Percentiles rank a stretch among this genome's conserved stretches.
phyloP scores from a whole-genome alignment of 2,888 invertebrate genomes.

The Tipula confusa region DNA sequence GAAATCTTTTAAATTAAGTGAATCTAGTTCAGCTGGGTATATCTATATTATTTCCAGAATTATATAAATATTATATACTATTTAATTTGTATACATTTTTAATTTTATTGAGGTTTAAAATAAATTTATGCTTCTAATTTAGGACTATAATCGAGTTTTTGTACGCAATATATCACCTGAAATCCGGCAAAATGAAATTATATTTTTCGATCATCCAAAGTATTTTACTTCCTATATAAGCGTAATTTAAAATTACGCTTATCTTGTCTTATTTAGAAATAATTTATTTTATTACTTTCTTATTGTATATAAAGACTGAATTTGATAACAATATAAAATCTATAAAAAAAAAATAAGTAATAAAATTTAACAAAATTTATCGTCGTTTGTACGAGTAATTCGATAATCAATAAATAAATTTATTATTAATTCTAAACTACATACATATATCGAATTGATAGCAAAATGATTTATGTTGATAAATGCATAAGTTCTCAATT shows the following conservation, averaged over 20 bases:
- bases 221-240: neutral
- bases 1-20: no score
- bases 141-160: no score
- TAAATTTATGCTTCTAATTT: no score
- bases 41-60: no score
- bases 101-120: no score
- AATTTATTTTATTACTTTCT: constrained; percentile 20
- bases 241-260: neutral
- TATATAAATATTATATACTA: no score
- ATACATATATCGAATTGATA: neutral
- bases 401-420: constrained; percentile 14
- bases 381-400: neutral
- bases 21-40: no score
- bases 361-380: constrained; percentile 12
- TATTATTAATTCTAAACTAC: neutral
- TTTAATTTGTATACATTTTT: no score
- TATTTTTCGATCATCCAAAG: neutral
- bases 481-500: neutral
- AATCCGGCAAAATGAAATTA: neutral
- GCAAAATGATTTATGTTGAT: neutral
- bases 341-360: neutral
- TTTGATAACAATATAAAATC: constrained; percentile 3
- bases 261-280: constrained; percentile 20
- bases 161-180: neutral
- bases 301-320: constrained; percentile 1